phyloP scores from a whole-genome alignment of 2,888 invertebrate species.

The Tipula lateralis region DNA sequence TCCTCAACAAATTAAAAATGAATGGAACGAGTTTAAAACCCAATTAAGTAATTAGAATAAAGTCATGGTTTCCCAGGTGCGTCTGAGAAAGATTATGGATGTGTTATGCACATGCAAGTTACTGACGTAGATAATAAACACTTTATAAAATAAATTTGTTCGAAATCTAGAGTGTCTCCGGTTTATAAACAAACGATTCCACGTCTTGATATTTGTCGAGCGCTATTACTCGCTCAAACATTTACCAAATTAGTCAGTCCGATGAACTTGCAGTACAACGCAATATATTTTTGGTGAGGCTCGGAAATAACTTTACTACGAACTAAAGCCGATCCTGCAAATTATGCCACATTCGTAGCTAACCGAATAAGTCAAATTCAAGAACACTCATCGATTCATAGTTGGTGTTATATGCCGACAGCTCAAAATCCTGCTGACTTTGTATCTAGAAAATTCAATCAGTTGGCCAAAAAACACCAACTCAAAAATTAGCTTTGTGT shows the following conservation, averaged over 20 bases:
- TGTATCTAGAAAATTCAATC: background rate
- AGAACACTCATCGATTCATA: too few species aligned
- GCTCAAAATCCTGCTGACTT: too few species aligned
- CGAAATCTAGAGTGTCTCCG: background rate
- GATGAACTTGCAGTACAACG: background rate
- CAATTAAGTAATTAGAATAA: background rate
- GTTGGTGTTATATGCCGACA: too few species aligned
- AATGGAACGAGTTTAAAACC: background rate
- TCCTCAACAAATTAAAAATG: too few species aligned
- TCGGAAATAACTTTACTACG: background rate
- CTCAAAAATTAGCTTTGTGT: background rate
- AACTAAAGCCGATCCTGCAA: background rate
- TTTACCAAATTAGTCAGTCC: background rate
- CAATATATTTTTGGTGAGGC: background rate
- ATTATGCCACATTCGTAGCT: too few species aligned
- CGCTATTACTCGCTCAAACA: background rate
- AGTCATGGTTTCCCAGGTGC: background rate
- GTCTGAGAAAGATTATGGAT: background rate
- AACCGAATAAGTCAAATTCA: too few species aligned
- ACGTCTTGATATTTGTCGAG: background rate
- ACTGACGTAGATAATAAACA: background rate
- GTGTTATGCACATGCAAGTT: background rate
- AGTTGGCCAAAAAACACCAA: background rate
- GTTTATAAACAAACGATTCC: background rate
- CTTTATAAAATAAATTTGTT: background rate